Base-by-base conservation (phyloP, 2,888 invertebrate genomes). In the Sesia bembeciformis region DNA sequence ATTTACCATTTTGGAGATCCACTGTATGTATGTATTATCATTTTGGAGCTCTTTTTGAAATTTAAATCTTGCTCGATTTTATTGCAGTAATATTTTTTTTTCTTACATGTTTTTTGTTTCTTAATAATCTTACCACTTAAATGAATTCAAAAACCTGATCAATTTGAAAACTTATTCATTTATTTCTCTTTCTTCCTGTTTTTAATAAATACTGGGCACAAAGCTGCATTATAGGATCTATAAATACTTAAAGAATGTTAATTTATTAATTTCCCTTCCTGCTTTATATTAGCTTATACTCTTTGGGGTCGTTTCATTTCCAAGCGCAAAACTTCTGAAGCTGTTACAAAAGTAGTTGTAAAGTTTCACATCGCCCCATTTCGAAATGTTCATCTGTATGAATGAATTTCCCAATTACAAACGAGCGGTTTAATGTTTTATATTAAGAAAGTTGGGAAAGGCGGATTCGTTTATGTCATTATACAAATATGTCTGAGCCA, bases 261-360 rank as follows among this genome's bases (percentile, higher is more conserved):
- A 46, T 8, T 6, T 46, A 46, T 46, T 46, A 52, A 57, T 53
- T 63, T 58, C 60, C 61, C 59, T 66, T 69, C 64, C 61, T 65
- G 66, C 66, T 66, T 62, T 64, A 66, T 70, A 72, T 71, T 67
- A 66, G 66, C 69, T 75, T 72, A 67, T 39, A 50, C 50, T 38
- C 50, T 50, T 50, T 39, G 50, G 39, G 74, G 72, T 75, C 72
- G 73, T 74, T 76, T 74, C 74, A 72, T 77, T 74, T 69, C 58
- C 62, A 53, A 53, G 42, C 50, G 54, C 41, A 51, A 60, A 84
- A 84, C 75, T 83, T 84, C 76, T 65, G 71, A 73, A 75, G 78
- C 81, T 83, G 82, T 84, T 84, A 81, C 78, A 72, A 72, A 83
- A 84, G 82, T 81, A 83, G 81, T 82, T 77, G 70, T 69, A 66